Evolutionary conservation across 1,140 invertebrate species (phyloP).

Genomic region (Chlorops oryzae): DNA sequence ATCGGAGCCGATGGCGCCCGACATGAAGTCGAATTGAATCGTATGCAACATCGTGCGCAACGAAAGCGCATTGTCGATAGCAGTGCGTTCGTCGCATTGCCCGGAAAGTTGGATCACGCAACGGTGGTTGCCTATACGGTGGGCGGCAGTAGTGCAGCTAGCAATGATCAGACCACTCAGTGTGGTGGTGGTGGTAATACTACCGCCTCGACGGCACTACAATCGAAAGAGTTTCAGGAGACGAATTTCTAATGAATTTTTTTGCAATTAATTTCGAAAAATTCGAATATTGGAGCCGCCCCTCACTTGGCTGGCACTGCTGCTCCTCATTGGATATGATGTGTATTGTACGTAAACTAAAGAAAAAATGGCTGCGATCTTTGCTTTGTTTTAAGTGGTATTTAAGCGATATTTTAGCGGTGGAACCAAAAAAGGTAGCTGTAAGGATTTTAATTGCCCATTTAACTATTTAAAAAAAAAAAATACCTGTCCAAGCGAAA

Average conservation of each 20-base stretch:
- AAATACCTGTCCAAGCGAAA: no score
- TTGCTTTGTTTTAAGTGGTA: no score
- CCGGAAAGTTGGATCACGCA: conserved; percentile 91
- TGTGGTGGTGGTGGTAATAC: conserved; percentile 11
- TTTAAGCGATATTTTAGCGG: no score
- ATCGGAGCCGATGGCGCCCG: conserved; percentile 60
- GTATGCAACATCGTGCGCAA: conserved; percentile 53
- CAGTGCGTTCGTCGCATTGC: conserved; percentile 56
- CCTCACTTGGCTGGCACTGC: no score
- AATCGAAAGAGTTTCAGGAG: conserved; percentile 43
- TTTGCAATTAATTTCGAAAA: no score
- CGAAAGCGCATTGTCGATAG: conserved; percentile 42
- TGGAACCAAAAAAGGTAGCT: no score
- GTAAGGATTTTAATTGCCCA: no score
- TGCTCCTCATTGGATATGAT: no score
- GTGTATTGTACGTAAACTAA: no score
- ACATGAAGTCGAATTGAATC: conserved; percentile 62
- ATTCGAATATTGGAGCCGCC: no score
- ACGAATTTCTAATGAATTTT: conserved; percentile 45
- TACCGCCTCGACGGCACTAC: conserved; percentile 27
- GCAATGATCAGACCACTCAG: neutral
- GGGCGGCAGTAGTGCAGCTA: conserved; percentile 38
- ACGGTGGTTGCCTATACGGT: conserved; percentile 78
- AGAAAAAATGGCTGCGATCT: no score
- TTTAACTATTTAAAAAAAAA: no score